phyloP scores from a whole-genome alignment of 2,888 invertebrate species.

The Proisotoma minuta region DNA sequence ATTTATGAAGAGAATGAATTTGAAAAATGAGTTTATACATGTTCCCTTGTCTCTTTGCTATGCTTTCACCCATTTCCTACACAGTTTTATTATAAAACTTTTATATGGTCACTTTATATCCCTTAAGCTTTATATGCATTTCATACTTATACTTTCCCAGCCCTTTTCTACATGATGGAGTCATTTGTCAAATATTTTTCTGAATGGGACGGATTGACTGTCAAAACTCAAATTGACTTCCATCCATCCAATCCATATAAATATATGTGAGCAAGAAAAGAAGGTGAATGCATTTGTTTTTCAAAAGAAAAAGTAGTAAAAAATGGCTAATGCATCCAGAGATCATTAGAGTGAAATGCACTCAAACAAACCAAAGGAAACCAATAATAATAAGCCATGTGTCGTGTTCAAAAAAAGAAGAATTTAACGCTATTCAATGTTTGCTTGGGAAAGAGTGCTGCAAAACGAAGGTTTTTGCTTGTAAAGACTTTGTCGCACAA shows the following conservation, averaged over 20 bases:
- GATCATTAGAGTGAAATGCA: constrained; percentile 2
- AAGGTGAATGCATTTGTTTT: no score
- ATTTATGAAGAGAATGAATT: no score
- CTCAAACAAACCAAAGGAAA: constrained; percentile 1
- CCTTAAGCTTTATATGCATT: no score
- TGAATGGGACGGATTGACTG: constrained; percentile 22
- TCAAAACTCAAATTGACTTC: constrained; percentile 14
- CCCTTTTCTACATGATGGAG: no score
- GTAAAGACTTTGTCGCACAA: no score
- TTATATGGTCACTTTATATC: no score
- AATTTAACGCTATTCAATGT: not conserved
- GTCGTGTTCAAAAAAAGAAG: not conserved
- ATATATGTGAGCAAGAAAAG: no score
- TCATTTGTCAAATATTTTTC: constrained; percentile 26
- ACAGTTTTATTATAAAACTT: no score
- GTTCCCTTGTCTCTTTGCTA: no score
- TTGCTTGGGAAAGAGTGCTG: not conserved
- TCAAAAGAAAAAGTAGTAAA: not conserved
- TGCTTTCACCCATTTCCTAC: no score
- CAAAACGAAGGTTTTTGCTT: not conserved
- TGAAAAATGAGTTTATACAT: no score
- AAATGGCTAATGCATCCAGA: not conserved
- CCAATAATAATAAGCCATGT: not conserved
- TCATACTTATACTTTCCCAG: no score
- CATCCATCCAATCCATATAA: not conserved